Percentiles rank a stretch among this genome's conserved stretches.
Conservation (phyloP, 2,797 vertebrate genomes). For the Micropoecilia bifurca region DNA sequence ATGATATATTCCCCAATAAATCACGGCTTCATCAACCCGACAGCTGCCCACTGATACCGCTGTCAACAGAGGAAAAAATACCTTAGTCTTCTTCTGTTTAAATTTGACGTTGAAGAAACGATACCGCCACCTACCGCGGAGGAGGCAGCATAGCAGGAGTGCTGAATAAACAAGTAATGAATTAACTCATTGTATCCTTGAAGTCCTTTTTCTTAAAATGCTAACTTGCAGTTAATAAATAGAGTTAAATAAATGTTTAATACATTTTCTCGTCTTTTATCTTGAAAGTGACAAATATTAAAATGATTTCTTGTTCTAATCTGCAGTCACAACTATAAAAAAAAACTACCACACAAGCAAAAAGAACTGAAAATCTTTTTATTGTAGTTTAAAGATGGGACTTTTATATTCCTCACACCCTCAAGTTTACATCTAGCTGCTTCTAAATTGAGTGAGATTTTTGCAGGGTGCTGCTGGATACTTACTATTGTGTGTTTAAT, state of each 20-base stretch:
- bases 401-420: slow-evolving; percentile 1
- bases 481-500: slow-evolving; percentile 16
- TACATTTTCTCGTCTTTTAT: neutral
- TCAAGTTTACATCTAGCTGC: slow-evolving; percentile 20
- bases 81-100: neutral
- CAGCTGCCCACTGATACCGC: neutral
- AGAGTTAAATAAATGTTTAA: neutral
- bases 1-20: slow-evolving; percentile 1
- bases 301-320: neutral
- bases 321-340: neutral
- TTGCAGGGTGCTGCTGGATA: slow-evolving; percentile 1
- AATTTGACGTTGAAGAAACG: neutral
- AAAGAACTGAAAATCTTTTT: slow-evolving; percentile 24
- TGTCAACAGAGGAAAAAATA: neutral
- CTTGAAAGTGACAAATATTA: neutral
- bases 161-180: neutral
- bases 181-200: neutral
- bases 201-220: neutral
- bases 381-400: slow-evolving; percentile 27
- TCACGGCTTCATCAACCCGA: slow-evolving; percentile 12
- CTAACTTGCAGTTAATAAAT: neutral
- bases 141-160: neutral
- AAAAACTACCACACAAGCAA: slow-evolving; percentile 7
- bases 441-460: slow-evolving; percentile 25
- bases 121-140: slow-evolving; percentile 1